These are phyloP conservation scores for Cyprinella venusta DNA, from an alignment of 2,797 vertebrate species.

Conservation along the genomic window DNA sequence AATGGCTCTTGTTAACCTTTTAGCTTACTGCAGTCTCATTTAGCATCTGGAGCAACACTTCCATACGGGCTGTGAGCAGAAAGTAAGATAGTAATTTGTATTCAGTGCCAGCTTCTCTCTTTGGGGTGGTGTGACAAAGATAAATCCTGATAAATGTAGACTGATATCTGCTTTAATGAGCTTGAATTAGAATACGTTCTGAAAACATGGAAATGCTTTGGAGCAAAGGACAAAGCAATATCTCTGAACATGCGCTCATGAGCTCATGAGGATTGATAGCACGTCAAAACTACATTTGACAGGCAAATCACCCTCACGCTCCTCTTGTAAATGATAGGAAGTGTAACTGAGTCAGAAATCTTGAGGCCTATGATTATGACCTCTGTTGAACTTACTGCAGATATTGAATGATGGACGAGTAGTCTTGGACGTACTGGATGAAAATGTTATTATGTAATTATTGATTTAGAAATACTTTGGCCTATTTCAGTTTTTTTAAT, in stretches of 20 bases:
- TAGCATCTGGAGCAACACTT: constrained; percentile 63
- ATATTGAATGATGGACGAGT: neutral
- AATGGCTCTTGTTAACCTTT: constrained; percentile 76
- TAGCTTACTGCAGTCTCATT: constrained; percentile 64
- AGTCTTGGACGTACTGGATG: neutral
- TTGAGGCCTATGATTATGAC: neutral
- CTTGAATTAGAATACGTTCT: constrained; percentile 36
- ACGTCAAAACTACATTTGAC: constrained; percentile 37
- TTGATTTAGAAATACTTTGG: neutral
- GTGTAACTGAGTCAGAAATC: neutral
- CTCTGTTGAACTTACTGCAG: neutral
- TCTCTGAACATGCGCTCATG: constrained; percentile 15
- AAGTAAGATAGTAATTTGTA: constrained; percentile 41
- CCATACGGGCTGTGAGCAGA: constrained; percentile 13
- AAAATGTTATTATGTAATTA: neutral
- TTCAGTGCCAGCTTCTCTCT: constrained; percentile 26
- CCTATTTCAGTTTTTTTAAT: neutral
- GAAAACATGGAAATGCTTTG: constrained; percentile 37
- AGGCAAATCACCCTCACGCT: constrained; percentile 37
- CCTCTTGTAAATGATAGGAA: constrained; percentile 40
- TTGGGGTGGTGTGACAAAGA: constrained; percentile 33
- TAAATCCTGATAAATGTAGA: constrained; percentile 49
- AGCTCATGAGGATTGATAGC: constrained; percentile 18
- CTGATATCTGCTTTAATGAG: constrained; percentile 45
- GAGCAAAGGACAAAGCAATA: constrained; percentile 24